Base-by-base conservation (phyloP, 2,113 vertebrate species). In the Trematomus loennbergii region DNA sequence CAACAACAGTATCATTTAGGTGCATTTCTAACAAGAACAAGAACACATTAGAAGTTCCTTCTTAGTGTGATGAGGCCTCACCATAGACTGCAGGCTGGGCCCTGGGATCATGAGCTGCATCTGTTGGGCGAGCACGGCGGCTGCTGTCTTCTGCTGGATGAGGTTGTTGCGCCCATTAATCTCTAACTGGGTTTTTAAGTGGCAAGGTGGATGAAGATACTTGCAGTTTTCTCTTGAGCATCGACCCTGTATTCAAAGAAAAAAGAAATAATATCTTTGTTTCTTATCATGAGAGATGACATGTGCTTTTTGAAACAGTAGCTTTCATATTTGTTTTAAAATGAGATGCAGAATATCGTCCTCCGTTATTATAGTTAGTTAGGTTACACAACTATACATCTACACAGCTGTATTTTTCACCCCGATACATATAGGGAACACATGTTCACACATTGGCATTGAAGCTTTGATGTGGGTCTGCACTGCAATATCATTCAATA, bases 171-270 rank as follows among this genome's bases (percentile, higher is more conserved):
- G 97, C 75, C 97, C 97, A 79, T 99, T 99, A 91, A 99, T 99
- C 95, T 99, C 97, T 88, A 99, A 93, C 65, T 98, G 97, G 60
- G 97, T 98, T 96, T 99, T 99, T 85, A 99, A 95, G 94, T 99
- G 97, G 57, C 96, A 97, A 61, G 97, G 97, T 75, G 97, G 97
- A 89, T 99, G 97, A 90, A 99, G 97, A 87, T 99, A 99, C 90
- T 99, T 99, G 96, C 97, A 99, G 93, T 99, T 99, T 92, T 99
- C 97, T 90, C 97, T 96, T 67, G 96, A 97, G 91, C 97, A 99
- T 78, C 97, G 96, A n/a, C 97, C 97, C 97, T 99, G 91, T 12
- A 89, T 93, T 74, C 81, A 71, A 43, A 83, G 20, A 62, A 67
- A 77, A 54, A 11, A 48, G 36, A 55, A 22, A 67, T 40, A 3